These are phyloP conservation scores for Cataglyphis albicans DNA, from an alignment of 2,888 invertebrate genomes.

Conservation along the genomic window DNA sequence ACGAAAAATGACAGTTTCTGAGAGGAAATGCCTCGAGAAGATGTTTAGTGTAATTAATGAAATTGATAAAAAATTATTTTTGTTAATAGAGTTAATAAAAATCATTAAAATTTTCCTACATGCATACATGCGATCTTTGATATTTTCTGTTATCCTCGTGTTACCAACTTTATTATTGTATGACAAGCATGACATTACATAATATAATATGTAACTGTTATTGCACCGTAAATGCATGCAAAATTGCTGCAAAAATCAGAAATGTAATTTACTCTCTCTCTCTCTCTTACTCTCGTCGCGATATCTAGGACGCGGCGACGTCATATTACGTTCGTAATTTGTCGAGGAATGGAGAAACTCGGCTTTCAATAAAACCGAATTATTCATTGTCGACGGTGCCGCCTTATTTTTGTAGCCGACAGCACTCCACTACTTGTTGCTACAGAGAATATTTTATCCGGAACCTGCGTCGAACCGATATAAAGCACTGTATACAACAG, in stretches of 20 bases:
- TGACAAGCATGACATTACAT: background rate
- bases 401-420: constrained; percentile 22
- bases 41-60: background rate
- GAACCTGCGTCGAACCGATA: background rate
- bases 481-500: background rate
- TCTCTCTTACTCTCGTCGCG: background rate
- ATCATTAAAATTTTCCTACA: background rate
- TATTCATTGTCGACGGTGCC: constrained; percentile 28
- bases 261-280: constrained; percentile 14
- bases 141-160: background rate
- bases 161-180: constrained; percentile 2
- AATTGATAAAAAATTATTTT: too few species aligned
- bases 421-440: constrained; percentile 44
- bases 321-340: constrained; percentile 29
- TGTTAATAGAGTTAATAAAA: too few species aligned
- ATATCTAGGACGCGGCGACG: constrained; percentile 8
- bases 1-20: background rate
- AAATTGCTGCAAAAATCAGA: constrained; percentile 6
- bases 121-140: background rate
- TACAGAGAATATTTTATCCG: constrained; percentile 24
- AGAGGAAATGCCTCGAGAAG: background rate
- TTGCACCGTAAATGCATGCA: background rate
- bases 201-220: background rate
- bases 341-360: background rate
- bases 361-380: constrained; percentile 35